These are phyloP conservation scores for Willisornis vidua DNA, from an alignment of 2,113 vertebrate genomes.

Conservation along the genomic window DNA sequence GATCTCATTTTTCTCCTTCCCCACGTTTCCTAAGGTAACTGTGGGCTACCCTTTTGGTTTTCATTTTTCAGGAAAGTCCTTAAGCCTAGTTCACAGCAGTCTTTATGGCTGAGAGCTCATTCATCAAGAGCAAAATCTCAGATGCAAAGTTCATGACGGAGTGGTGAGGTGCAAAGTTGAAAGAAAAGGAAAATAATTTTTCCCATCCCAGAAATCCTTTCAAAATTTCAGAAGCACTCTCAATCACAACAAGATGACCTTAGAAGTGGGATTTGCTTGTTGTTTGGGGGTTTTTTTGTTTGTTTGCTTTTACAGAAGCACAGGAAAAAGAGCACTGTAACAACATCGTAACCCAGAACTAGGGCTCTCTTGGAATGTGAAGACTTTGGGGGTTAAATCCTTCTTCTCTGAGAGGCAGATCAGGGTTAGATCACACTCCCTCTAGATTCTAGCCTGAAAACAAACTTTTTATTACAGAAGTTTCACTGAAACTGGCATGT, in stretches of 20 bases:
- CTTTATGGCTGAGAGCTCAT: conserved; percentile 32
- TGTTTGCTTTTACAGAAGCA: neutral
- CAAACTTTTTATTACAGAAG: conserved; percentile 22
- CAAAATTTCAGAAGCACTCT: neutral
- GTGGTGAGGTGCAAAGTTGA: conserved; percentile 34
- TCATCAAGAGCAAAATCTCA: conserved; percentile 42
- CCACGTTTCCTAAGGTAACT: neutral
- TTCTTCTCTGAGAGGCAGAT: neutral
- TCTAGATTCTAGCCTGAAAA: conserved; percentile 7
- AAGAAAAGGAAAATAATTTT: conserved; percentile 23
- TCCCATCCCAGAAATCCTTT: conserved; percentile 20
- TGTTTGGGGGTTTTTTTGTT: neutral
- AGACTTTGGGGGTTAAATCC: conserved; percentile 11
- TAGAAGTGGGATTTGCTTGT: neutral
- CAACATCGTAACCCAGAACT: neutral
- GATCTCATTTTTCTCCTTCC: neutral
- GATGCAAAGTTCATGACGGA: conserved; percentile 21
- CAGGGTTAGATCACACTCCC: neutral
- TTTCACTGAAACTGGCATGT: conserved; percentile 29
- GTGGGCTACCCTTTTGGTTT: conserved; percentile 35
- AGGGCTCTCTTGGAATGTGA: neutral
- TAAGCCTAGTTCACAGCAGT: conserved; percentile 24
- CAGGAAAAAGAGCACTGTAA: neutral
- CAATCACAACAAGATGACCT: neutral
- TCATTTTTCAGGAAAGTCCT: conserved; percentile 34